Evolutionary conservation across 2,113 vertebrate genomes (phyloP).

Genomic region (Hippoglossus stenolepis): DNA sequence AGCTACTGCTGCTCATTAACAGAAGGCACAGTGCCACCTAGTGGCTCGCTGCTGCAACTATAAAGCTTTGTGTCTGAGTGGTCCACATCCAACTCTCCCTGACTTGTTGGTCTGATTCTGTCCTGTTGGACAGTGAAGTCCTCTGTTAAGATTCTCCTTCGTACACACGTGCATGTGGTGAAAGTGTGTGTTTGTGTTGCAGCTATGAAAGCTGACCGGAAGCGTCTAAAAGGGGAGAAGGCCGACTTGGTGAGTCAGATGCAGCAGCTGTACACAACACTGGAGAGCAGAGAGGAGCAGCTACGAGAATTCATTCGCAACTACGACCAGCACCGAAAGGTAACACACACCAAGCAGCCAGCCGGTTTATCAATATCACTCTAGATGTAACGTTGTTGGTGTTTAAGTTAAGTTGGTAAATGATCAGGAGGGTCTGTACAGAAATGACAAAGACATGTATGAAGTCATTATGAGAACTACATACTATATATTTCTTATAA

Average conservation of each 20-base stretch:
- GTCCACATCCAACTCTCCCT: background rate
- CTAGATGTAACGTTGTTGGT: too few species aligned
- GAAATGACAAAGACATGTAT: too few species aligned
- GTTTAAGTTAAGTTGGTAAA: too few species aligned
- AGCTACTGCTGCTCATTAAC: background rate
- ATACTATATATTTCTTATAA: too few species aligned
- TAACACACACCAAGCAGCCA: constrained; percentile 49
- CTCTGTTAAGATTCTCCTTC: background rate
- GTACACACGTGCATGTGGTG: constrained; percentile 84
- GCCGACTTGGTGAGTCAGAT: constrained; percentile 95
- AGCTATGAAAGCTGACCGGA: constrained; percentile 98
- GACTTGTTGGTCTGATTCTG: background rate
- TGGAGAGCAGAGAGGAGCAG: constrained; percentile 97
- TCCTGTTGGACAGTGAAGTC: background rate
- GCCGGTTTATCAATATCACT: too few species aligned
- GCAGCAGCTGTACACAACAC: constrained; percentile 97
- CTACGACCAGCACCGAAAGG: constrained; percentile 98
- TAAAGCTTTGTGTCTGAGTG: background rate
- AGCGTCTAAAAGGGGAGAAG: constrained; percentile 95
- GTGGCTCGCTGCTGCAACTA: constrained; percentile 44
- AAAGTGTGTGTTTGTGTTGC: constrained; percentile 30
- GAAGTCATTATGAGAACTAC: too few species aligned
- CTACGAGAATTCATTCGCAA: constrained; percentile 97
- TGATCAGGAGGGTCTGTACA: too few species aligned
- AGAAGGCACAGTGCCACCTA: constrained; percentile 63